phyloP scores from a whole-genome alignment of 2,888 invertebrate genomes.

The Nomada fucata region DNA sequence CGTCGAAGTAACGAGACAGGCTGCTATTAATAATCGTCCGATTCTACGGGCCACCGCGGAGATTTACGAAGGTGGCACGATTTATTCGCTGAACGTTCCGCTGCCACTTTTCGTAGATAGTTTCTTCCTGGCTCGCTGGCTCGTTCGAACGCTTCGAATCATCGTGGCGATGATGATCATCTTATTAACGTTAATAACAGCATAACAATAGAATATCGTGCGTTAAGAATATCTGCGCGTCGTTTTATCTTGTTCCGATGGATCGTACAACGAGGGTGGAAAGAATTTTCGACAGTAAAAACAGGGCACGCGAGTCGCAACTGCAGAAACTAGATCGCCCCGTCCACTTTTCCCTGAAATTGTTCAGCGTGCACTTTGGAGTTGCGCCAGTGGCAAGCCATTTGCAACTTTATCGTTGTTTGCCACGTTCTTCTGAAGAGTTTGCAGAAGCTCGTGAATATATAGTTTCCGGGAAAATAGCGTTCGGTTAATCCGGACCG shows the following conservation, averaged over 20 bases:
- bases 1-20: conserved; percentile 56
- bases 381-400: no score
- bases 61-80: conserved; percentile 54
- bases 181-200: no score
- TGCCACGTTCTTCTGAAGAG: not conserved
- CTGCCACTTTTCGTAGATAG: conserved; percentile 22
- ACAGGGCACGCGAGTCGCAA: no score
- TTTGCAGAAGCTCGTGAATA: conserved; percentile 7
- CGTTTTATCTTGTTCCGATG: no score
- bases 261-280: no score
- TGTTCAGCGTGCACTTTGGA: conserved; percentile 2
- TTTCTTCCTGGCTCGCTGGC: not conserved
- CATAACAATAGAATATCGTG: no score
- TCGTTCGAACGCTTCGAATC: not conserved
- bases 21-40: conserved; percentile 55
- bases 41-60: conserved; percentile 30
- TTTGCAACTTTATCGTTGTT: conserved; percentile 13
- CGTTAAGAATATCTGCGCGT: no score
- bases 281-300: no score
- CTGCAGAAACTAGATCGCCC: no score
- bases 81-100: conserved; percentile 50
- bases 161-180: no score
- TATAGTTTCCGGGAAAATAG: conserved; percentile 26
- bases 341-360: not conserved
- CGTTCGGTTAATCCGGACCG: not conserved